Percentiles rank a stretch among this genome's conserved stretches.
Conservation (phyloP, 2,888 invertebrate species). For the Stramonita haemastoma region DNA sequence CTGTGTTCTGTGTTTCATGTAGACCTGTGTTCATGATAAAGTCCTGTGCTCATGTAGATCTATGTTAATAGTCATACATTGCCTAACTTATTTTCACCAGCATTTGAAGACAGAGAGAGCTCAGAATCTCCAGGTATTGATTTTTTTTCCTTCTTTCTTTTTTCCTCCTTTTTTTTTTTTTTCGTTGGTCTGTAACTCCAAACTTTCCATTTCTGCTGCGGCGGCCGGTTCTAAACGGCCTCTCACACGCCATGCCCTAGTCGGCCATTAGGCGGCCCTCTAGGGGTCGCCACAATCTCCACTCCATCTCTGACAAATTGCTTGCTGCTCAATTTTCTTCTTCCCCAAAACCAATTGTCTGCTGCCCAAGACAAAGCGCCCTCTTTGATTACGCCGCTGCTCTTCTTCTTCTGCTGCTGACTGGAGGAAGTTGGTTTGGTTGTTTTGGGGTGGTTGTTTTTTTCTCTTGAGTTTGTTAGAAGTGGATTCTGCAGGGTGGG, state of each 20-base stretch:
- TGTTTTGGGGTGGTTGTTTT: too few species aligned
- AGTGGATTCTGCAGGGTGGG: too few species aligned
- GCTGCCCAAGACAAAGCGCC: slow-evolving; percentile 1
- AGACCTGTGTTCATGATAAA: too few species aligned
- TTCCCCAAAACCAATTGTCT: not conserved
- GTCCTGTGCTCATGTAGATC: not conserved
- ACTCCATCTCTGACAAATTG: slow-evolving; percentile 24
- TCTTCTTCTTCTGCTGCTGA: not conserved
- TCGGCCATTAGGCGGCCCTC: not conserved
- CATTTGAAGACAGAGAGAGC: slow-evolving; percentile 26
- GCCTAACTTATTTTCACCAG: slow-evolving; percentile 20
- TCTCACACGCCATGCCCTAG: slow-evolving; percentile 29
- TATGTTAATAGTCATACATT: not conserved
- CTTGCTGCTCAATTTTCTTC: slow-evolving; percentile 26
- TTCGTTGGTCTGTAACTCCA: not conserved
- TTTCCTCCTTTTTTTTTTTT: not conserved
- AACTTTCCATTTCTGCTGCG: not conserved
- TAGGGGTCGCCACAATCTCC: slow-evolving; percentile 14
- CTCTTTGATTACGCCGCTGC: slow-evolving; percentile 2
- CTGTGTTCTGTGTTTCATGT: too few species aligned
- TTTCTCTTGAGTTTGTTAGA: too few species aligned
- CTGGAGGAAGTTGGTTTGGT: not conserved
- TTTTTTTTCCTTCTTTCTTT: not conserved
- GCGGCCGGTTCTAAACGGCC: not conserved
- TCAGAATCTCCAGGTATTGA: slow-evolving; percentile 36